Evolutionary conservation across 2,113 vertebrate genomes (phyloP).

Genomic region (Propithecus coquereli): DNA sequence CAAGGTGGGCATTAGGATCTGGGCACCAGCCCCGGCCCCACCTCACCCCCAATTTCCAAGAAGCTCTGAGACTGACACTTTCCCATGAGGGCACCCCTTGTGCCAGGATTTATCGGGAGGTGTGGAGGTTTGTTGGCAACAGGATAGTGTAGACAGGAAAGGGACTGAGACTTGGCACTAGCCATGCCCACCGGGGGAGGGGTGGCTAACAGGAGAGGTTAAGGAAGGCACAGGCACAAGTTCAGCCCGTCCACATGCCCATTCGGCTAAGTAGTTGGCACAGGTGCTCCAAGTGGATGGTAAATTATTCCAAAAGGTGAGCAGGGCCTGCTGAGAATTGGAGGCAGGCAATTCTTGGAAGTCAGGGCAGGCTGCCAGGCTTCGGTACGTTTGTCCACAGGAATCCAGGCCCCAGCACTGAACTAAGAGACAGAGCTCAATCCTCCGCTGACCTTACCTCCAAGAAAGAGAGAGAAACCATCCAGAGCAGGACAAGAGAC

Average conservation of each 20-base stretch:
- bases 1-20: not conserved
- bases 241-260: not conserved
- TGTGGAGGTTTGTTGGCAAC: not conserved
- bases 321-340: not conserved
- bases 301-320: not conserved
- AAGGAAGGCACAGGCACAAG: not conserved
- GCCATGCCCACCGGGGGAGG: not conserved
- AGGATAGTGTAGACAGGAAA: not conserved
- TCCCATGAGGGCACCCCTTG: not conserved
- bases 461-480: not conserved
- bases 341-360: not conserved
- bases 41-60: not conserved
- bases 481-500: not conserved
- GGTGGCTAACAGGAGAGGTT: not conserved
- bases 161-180: not conserved
- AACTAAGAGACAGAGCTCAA: not conserved
- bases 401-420: not conserved
- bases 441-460: not conserved
- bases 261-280: not conserved
- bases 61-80: not conserved
- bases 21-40: too few relatives aligned
- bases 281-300: not conserved
- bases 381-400: not conserved
- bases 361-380: not conserved
- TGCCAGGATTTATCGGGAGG: not conserved